These are phyloP conservation scores for Diabrotica undecimpunctata DNA, from an alignment of 1,140 invertebrate species.

Conservation along the genomic window DNA sequence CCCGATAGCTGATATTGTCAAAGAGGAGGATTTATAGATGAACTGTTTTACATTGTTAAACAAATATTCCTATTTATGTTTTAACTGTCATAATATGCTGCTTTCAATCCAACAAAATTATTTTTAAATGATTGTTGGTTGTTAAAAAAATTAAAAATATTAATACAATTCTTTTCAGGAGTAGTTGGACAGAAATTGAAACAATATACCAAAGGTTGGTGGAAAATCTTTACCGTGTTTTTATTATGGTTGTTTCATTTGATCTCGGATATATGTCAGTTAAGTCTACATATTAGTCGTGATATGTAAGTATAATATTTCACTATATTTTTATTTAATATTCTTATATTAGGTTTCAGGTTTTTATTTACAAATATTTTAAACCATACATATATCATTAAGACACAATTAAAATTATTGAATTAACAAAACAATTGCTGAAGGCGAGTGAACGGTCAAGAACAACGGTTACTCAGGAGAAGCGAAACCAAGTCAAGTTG, in stretches of 20 bases:
- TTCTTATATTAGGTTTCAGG: neutral
- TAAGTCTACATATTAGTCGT: constrained; percentile 70
- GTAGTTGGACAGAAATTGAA: constrained; percentile 48
- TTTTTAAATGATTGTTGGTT: neutral
- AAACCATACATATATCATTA: too few relatives aligned
- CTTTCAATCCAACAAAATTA: neutral
- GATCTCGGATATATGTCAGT: constrained; percentile 70
- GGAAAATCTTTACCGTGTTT: constrained; percentile 62
- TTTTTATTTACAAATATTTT: too few relatives aligned
- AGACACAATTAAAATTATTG: too few relatives aligned
- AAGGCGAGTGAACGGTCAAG: too few relatives aligned
- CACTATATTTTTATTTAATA: neutral
- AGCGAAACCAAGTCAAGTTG: too few relatives aligned
- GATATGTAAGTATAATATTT: constrained; percentile 62
- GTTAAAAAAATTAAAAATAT: neutral
- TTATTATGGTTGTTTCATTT: constrained; percentile 73
- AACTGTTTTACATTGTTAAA: too few relatives aligned
- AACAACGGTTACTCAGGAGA: too few relatives aligned
- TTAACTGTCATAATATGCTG: too few relatives aligned
- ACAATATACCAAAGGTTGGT: constrained; percentile 63
- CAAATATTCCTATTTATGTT: too few relatives aligned
- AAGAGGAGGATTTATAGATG: too few relatives aligned
- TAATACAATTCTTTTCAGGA: constrained; percentile 30
- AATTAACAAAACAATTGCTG: too few relatives aligned
- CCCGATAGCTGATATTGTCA: too few relatives aligned